phyloP scores from a whole-genome alignment of 2,113 vertebrate genomes.

The Ophthalmolycus amberensis region DNA sequence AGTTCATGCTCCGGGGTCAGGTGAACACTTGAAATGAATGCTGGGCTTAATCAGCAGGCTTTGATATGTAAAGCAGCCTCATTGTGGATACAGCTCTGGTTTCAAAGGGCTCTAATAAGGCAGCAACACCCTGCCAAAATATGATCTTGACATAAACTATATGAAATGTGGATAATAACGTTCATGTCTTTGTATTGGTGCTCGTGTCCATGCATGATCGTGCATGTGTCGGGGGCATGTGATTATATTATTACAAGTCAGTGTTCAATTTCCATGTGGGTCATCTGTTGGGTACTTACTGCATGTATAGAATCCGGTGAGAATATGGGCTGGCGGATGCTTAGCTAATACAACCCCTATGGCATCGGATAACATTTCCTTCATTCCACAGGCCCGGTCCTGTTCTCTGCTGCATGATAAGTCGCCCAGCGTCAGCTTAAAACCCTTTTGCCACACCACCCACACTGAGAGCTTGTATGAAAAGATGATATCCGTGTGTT shows the following conservation, averaged over 20 bases:
- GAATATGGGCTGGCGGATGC: constrained; percentile 70
- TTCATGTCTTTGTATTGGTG: neutral
- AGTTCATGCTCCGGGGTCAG: constrained; percentile 68
- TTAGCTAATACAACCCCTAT: constrained; percentile 68
- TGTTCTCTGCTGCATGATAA: constrained; percentile 67
- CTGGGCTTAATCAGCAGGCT: constrained; percentile 69
- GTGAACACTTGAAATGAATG: constrained; percentile 80
- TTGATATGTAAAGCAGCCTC: constrained; percentile 83
- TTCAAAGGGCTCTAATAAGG: constrained; percentile 50
- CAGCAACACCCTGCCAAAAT: constrained; percentile 25
- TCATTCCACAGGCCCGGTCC: constrained; percentile 72
- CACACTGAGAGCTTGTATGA: constrained; percentile 56
- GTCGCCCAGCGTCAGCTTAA: constrained; percentile 61
- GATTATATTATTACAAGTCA: constrained; percentile 22
- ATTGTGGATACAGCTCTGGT: constrained; percentile 44
- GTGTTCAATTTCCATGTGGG: constrained; percentile 48
- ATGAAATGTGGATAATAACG: constrained; percentile 1
- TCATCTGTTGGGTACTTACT: constrained; percentile 33
- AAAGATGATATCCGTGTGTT: constrained; percentile 63
- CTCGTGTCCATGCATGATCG: constrained; percentile 4
- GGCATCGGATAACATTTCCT: constrained; percentile 73
- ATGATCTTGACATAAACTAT: neutral
- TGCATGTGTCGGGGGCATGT: constrained; percentile 18
- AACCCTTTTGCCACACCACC: constrained; percentile 68
- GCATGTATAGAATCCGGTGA: constrained; percentile 50